phyloP scores from a whole-genome alignment of 2,113 vertebrate species.

The Columbina picui region DNA sequence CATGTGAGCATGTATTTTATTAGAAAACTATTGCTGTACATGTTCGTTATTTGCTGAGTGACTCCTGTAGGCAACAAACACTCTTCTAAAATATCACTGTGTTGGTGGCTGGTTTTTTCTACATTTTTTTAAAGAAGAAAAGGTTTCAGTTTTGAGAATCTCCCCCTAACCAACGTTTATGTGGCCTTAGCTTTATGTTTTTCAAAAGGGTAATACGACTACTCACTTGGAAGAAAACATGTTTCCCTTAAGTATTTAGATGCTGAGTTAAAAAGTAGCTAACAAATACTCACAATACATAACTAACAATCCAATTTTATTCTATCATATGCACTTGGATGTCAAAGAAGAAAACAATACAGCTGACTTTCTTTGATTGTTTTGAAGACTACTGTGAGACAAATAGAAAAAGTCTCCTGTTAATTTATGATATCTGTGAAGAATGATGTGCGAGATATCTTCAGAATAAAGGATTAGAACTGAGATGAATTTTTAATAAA shows the following conservation, averaged over 20 bases:
- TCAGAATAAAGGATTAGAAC: conserved; percentile 5
- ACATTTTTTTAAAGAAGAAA: not conserved
- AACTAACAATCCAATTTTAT: not conserved
- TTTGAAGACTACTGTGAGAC: not conserved
- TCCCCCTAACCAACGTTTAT: not conserved
- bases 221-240: not conserved
- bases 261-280: not conserved
- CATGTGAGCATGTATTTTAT: conserved; percentile 21
- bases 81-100: not conserved
- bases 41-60: not conserved
- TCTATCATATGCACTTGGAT: not conserved
- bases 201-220: not conserved
- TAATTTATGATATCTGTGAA: not conserved
- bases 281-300: not conserved
- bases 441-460: not conserved
- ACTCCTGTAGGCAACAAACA: not conserved
- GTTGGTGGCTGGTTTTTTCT: not conserved
- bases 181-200: not conserved
- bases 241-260: not conserved
- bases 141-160: not conserved
- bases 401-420: not conserved
- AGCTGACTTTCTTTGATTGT: not conserved
- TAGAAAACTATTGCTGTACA: conserved; percentile 1
- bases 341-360: not conserved
- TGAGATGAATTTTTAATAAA: conserved; percentile 11